phyloP scores from a whole-genome alignment of 2,888 invertebrate species.

The Nezara viridula region DNA sequence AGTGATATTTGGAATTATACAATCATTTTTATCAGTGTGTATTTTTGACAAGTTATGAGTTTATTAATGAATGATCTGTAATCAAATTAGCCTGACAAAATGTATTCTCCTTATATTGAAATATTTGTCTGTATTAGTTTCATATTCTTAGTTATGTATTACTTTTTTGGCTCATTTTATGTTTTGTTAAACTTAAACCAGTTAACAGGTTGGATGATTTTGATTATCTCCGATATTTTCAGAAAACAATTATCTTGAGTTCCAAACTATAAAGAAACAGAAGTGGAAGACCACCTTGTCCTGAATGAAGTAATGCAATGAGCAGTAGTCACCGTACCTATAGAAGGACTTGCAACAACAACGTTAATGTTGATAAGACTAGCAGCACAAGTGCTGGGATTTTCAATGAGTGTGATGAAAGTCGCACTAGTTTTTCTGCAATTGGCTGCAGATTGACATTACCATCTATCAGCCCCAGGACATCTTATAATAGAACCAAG shows the following conservation, averaged over 20 bases:
- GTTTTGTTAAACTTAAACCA: not conserved
- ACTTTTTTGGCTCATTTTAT: not conserved
- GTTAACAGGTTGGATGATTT: not conserved
- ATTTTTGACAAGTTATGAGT: conserved; percentile 21
- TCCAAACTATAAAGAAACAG: not conserved
- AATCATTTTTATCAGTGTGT: not conserved
- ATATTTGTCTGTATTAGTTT: not conserved
- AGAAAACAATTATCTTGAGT: not conserved
- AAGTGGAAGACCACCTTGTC: conserved; percentile 36
- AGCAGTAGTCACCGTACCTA: conserved; percentile 65
- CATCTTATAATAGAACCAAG: conserved; percentile 62
- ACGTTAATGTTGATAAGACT: conserved; percentile 64
- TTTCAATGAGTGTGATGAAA: conserved; percentile 63
- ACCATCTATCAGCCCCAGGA: conserved; percentile 63
- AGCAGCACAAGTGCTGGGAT: conserved; percentile 61
- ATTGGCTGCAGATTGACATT: conserved; percentile 63
- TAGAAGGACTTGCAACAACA: conserved; percentile 65
- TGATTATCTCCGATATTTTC: not conserved
- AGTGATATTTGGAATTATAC: not conserved
- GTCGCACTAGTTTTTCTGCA: conserved; percentile 57
- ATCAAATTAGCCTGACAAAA: not conserved
- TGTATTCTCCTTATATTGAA: not conserved
- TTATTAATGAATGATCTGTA: not conserved
- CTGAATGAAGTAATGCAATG: conserved; percentile 63
- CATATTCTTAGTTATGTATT: not conserved